Evolutionary conservation across 1,140 invertebrate genomes (phyloP).

Genomic region (Drosophila sechellia): DNA sequence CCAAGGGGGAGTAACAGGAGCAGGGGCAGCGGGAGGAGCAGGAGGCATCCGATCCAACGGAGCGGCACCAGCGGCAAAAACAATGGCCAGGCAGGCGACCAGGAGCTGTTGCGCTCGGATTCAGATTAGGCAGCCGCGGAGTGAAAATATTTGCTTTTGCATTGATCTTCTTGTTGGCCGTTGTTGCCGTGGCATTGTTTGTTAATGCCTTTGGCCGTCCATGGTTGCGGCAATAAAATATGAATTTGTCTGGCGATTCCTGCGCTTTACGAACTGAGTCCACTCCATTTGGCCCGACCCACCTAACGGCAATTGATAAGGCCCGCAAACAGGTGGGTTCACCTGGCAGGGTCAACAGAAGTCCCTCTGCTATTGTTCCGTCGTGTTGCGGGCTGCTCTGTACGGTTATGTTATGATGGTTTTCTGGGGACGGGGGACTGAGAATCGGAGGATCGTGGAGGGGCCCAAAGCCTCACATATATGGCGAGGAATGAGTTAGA

Average conservation of each 20-base stretch:
- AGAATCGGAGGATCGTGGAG: background rate
- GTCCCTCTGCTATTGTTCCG: conserved; percentile 48
- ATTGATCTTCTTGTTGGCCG: conserved; percentile 61
- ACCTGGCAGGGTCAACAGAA: conserved; percentile 57
- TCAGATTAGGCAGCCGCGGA: conserved; percentile 47
- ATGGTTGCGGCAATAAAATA: conserved; percentile 76
- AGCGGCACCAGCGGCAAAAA: conserved; percentile 42
- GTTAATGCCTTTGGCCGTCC: conserved; percentile 63
- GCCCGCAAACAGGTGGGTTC: conserved; percentile 65
- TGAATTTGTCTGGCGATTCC: conserved; percentile 69
- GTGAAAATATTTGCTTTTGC: conserved; percentile 76
- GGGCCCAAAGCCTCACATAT: conserved; percentile 2
- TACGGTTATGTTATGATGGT: conserved; percentile 31
- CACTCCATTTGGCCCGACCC: conserved; percentile 18
- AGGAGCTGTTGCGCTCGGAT: conserved; percentile 44
- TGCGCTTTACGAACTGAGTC: conserved; percentile 55
- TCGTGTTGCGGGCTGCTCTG: conserved; percentile 26
- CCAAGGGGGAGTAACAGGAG: conserved; percentile 18
- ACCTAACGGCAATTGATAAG: conserved; percentile 68
- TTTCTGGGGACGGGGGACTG: conserved; percentile 9
- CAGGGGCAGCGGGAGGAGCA: conserved; percentile 19
- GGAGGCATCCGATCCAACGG: too few relatives aligned
- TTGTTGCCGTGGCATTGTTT: conserved; percentile 65
- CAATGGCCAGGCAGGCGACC: conserved; percentile 63
- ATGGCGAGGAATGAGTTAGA: conserved; percentile 29